Conservation (phyloP, 2,888 invertebrate species). For the Pterostichus madidus region DNA sequence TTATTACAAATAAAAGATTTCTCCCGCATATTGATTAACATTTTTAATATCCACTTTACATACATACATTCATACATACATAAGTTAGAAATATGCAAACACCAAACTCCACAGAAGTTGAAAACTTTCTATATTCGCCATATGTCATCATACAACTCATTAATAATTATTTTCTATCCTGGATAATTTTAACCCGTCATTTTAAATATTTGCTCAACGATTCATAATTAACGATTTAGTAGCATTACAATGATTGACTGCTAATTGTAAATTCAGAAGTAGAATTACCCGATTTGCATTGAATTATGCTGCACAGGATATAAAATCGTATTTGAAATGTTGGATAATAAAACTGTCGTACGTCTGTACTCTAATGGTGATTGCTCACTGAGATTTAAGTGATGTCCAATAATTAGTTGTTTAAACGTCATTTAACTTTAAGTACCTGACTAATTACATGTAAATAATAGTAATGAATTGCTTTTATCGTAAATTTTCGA, state of each 20-base stretch:
- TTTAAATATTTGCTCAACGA: conserved; percentile 35
- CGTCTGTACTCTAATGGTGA: conserved; percentile 32
- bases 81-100: conserved; percentile 35
- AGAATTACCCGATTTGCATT: conserved; percentile 26
- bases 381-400: conserved; percentile 38
- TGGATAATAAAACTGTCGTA: conserved; percentile 22
- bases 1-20: conserved; percentile 23
- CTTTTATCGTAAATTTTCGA: neutral
- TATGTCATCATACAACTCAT: conserved; percentile 47
- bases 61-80: neutral
- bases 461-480: conserved; percentile 19
- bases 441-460: conserved; percentile 36
- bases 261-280: conserved; percentile 47
- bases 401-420: conserved; percentile 35
- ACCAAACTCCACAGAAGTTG: conserved; percentile 32
- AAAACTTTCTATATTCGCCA: conserved; percentile 45
- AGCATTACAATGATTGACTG: conserved; percentile 42
- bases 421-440: conserved; percentile 29
- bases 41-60: conserved; percentile 36
- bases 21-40: conserved; percentile 26
- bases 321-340: conserved; percentile 39
- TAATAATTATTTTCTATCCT: conserved; percentile 34
- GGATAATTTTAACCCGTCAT: conserved; percentile 14
- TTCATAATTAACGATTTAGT: conserved; percentile 30
- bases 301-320: conserved; percentile 15